Evolutionary conservation across 1,140 invertebrate species (phyloP).

Genomic region (Lepidurus apus): DNA sequence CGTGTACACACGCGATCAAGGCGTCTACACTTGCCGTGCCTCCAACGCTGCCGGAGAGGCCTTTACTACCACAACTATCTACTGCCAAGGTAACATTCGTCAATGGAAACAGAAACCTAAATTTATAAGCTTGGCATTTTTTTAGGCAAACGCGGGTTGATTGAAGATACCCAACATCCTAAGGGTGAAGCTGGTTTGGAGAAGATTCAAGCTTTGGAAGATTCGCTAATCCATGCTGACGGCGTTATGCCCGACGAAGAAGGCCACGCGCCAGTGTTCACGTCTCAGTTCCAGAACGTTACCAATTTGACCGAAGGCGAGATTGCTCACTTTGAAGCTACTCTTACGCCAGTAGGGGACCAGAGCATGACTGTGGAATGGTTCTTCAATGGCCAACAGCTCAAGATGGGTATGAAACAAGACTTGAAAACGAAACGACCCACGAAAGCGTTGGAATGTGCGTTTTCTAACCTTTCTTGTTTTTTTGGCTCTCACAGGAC

Average conservation of each 20-base stretch:
- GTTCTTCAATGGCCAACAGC: constrained; percentile 86
- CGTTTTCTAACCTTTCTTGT: background rate
- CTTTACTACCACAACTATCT: constrained; percentile 82
- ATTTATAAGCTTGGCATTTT: background rate
- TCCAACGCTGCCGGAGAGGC: constrained; percentile 81
- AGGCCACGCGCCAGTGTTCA: constrained; percentile 79
- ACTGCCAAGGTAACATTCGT: constrained; percentile 51
- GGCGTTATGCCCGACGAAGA: constrained; percentile 56
- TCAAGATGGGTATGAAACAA: constrained; percentile 43
- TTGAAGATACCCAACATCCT: constrained; percentile 84
- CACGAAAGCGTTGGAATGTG: background rate
- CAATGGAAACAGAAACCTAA: background rate
- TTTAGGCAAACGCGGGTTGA: constrained; percentile 64
- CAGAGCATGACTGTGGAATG: constrained; percentile 96
- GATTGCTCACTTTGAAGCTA: constrained; percentile 90
- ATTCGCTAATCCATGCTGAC: constrained; percentile 59
- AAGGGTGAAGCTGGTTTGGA: constrained; percentile 85
- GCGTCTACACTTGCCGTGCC: constrained; percentile 86
- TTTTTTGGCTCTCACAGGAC: constrained; percentile 43
- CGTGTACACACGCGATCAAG: constrained; percentile 86
- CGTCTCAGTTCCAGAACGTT: constrained; percentile 65
- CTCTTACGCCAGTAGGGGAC: constrained; percentile 85
- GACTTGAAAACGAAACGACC: background rate
- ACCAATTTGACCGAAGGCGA: constrained; percentile 78
- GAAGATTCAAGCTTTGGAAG: constrained; percentile 83